phyloP scores from a whole-genome alignment of 2,888 invertebrate genomes.

The Diadromus collaris region DNA sequence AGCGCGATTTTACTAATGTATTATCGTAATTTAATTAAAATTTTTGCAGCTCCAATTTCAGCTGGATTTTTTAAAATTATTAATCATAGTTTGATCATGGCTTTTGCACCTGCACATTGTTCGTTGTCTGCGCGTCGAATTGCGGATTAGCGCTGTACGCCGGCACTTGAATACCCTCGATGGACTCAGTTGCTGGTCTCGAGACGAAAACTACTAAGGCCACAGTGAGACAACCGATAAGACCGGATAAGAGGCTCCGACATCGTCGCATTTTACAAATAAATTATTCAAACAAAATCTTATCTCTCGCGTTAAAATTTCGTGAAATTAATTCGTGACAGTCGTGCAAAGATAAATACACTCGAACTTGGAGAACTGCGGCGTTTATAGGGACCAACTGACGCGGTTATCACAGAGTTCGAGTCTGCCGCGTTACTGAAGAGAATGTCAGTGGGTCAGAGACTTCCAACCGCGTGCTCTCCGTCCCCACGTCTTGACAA shows the following conservation, averaged over 20 bases:
- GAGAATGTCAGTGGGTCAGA: slow-evolving; percentile 79
- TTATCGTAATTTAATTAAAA: neutral
- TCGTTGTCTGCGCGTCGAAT: slow-evolving; percentile 37
- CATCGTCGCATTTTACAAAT: slow-evolving; percentile 68
- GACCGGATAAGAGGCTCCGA: slow-evolving; percentile 65
- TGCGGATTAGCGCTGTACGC: slow-evolving; percentile 3
- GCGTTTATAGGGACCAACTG: slow-evolving; percentile 22
- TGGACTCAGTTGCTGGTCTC: slow-evolving; percentile 61
- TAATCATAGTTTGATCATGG: neutral
- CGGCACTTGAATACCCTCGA: slow-evolving; percentile 29
- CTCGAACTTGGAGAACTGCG: slow-evolving; percentile 11
- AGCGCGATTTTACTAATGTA: neutral
- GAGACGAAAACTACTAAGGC: slow-evolving; percentile 67
- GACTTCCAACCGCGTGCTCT: slow-evolving; percentile 66
- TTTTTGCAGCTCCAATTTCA: neutral
- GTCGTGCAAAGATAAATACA: neutral
- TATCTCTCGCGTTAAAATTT: slow-evolving; percentile 7
- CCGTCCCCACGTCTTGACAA: slow-evolving; percentile 68
- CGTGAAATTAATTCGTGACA: neutral
- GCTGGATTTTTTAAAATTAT: neutral
- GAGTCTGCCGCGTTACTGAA: slow-evolving; percentile 73
- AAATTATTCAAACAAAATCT: neutral
- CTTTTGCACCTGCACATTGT: slow-evolving; percentile 50
- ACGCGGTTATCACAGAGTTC: slow-evolving; percentile 60
- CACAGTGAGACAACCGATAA: slow-evolving; percentile 66